phyloP scores from a whole-genome alignment of 2,888 invertebrate genomes.

The Nemurella pictetii region DNA sequence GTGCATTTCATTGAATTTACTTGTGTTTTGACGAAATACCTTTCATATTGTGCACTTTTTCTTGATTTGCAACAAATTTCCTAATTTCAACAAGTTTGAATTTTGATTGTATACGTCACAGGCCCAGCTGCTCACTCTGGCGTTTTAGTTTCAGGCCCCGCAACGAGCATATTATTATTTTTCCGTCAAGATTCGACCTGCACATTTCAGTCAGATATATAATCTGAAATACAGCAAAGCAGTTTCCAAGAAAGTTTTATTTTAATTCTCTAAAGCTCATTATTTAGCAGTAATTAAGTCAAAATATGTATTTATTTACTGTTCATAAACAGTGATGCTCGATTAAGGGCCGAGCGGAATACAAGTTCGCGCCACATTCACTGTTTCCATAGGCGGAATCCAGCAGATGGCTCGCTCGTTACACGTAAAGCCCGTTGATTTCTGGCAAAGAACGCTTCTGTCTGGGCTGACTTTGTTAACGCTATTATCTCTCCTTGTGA shows the following conservation, averaged over 20 bases:
- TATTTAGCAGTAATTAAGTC: too few relatives aligned
- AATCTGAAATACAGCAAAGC: too few relatives aligned
- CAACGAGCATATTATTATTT: not conserved
- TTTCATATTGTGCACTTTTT: not conserved
- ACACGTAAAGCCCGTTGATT: constrained; percentile 39
- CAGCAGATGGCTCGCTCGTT: constrained; percentile 42
- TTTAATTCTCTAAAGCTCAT: not conserved
- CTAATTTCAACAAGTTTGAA: not conserved
- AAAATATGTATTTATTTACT: not conserved
- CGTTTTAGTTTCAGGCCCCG: not conserved
- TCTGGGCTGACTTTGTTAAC: constrained; percentile 23
- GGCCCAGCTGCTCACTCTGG: not conserved
- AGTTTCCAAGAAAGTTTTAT: too few relatives aligned
- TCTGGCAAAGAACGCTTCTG: constrained; percentile 33
- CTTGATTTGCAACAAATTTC: not conserved
- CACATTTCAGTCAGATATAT: not conserved
- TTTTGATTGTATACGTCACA: not conserved
- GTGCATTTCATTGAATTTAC: not conserved
- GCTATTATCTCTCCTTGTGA: not conserved
- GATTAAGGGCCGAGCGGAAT: constrained; percentile 42
- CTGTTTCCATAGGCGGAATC: constrained; percentile 43
- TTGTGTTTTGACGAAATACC: not conserved
- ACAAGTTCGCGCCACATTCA: constrained; percentile 44
- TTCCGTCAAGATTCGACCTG: too few relatives aligned
- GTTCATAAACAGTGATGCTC: constrained; percentile 24